These are phyloP conservation scores for Ylistrum balloti DNA, from an alignment of 1,140 invertebrate genomes.

Conservation along the genomic window DNA sequence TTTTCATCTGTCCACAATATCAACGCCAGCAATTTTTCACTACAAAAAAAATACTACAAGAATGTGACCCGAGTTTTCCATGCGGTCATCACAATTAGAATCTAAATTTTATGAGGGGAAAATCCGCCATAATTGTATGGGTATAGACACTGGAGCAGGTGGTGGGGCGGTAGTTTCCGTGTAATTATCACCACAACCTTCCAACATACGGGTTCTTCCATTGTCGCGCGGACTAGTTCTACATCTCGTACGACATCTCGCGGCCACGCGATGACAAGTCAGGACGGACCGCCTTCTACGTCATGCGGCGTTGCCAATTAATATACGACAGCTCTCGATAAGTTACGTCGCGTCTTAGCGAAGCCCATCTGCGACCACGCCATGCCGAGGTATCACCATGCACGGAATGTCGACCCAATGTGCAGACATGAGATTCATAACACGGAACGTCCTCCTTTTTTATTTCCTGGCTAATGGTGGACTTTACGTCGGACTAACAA, in stretches of 20 bases:
- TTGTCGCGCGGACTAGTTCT: slow-evolving; percentile 8
- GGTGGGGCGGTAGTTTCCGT: slow-evolving; percentile 30
- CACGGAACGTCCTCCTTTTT: slow-evolving; percentile 22
- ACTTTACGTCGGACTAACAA: slow-evolving; percentile 21
- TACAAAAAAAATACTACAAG: neutral
- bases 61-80: neutral
- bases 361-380: slow-evolving; percentile 49
- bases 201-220: slow-evolving; percentile 6
- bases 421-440: slow-evolving; percentile 17
- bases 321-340: slow-evolving; percentile 50
- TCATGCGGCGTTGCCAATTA: slow-evolving; percentile 55
- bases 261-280: slow-evolving; percentile 36
- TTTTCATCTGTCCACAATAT: slow-evolving; percentile 21
- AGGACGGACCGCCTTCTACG: slow-evolving; percentile 46
- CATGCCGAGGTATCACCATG: slow-evolving; percentile 44
- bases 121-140: slow-evolving; percentile 38
- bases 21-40: slow-evolving; percentile 32
- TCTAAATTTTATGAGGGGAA: slow-evolving; percentile 27
- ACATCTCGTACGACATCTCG: slow-evolving; percentile 22
- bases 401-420: slow-evolving; percentile 6
- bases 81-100: slow-evolving; percentile 27
- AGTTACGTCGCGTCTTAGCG: slow-evolving; percentile 48
- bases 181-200: slow-evolving; percentile 31
- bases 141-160: slow-evolving; percentile 16
- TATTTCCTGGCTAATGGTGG: slow-evolving; percentile 13